Evolutionary conservation across 2,888 invertebrate genomes (phyloP), one percentile per base, ranked within the genome.

Genomic region (Nasonia oneida): DNA sequence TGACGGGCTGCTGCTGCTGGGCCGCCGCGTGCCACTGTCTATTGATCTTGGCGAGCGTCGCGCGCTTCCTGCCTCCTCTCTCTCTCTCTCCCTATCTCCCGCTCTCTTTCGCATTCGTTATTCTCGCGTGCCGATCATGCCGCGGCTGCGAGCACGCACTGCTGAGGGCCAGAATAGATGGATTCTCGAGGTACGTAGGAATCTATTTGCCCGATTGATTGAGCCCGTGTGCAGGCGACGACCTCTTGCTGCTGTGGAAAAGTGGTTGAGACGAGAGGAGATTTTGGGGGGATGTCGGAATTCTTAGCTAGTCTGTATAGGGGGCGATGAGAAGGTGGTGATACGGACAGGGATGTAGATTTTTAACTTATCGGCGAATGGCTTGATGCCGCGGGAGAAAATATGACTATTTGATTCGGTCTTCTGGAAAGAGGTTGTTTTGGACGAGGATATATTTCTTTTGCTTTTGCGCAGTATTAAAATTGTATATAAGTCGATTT

Each of bases 21-120:
- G 89, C 90, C 89, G 89, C 90, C 89, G 90, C 89, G 91, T 90
- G 89, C 77, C 39, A 75, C 23, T 81, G 81, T 71, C 92, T 92
- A 92, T 92, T 92, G 92, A 92, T 92, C 92, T 92, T 91, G 92
- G 92, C 89, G 89, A 90, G 90, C 90, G 90, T 92, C 89, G 90
- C 88, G 88, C 88, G 67, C 70, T 79, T 71, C 67, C 50, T 67
- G 33, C 37, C 39, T 88, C 88, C 88, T 81, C 86, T 80, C 87
- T 84, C 84, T 37, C 37, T 37, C 37, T 37, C 29, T 29, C 82
- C 71, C 86, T 42, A 71, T 71, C 85, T 42, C 57, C 47, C 71
- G 50, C 85, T 80, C 79, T 67, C 39, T 85, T 75, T 79, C 70
- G 70, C 83, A 50, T 73, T 81, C 78, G 67, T 81, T 85, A 67